Percentiles rank a stretch among this genome's conserved stretches.
These are phyloP conservation scores for Pampusana beccarii DNA, from an alignment of 2,113 vertebrate species.

Conservation along the genomic window DNA sequence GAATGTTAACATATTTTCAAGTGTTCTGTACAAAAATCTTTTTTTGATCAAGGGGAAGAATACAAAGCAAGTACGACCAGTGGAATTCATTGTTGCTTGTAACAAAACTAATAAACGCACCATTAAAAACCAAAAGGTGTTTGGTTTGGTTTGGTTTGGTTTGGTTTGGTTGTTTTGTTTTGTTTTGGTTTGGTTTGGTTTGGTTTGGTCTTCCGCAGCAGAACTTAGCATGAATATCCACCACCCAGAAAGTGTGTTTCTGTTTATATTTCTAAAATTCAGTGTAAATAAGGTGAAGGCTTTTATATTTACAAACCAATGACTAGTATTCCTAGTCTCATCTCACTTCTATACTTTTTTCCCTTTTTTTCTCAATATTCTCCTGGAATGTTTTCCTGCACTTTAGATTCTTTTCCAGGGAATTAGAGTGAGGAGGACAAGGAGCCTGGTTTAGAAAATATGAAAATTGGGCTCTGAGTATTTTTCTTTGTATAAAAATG, in stretches of 20 bases:
- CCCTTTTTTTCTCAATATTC: background rate
- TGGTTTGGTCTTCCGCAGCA: background rate
- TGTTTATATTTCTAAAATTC: background rate
- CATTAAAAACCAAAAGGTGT: background rate
- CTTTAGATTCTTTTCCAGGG: background rate
- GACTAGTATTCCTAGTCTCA: background rate
- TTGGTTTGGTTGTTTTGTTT: background rate
- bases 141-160: background rate
- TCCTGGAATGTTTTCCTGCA: background rate
- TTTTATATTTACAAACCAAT: background rate
- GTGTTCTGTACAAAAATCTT: background rate
- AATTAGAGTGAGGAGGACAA: background rate
- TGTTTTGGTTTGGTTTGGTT: too few species aligned
- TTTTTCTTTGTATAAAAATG: background rate
- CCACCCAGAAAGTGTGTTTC: background rate
- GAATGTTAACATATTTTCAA: background rate
- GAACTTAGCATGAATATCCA: background rate
- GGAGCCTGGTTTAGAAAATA: background rate
- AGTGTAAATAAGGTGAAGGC: background rate
- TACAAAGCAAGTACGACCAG: background rate
- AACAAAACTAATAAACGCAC: background rate
- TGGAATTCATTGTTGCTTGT: background rate
- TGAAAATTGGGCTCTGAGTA: background rate
- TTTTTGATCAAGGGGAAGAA: background rate
- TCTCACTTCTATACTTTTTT: background rate